Percentiles rank a stretch among this genome's conserved stretches.
phyloP scores from a whole-genome alignment of 2,888 invertebrate species.

The Orthosia cruda region DNA sequence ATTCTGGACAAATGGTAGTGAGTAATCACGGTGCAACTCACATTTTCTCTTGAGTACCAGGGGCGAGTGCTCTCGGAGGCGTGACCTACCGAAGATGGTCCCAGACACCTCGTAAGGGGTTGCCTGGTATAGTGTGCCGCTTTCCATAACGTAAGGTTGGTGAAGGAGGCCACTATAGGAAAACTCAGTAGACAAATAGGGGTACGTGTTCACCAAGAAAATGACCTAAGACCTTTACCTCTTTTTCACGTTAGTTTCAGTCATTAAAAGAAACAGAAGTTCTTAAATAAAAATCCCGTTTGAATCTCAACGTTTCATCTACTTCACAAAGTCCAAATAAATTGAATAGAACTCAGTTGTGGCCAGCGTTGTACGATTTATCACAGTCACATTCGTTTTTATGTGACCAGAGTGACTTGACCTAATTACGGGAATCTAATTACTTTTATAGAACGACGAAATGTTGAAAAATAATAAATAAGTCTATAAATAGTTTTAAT shows the following conservation, averaged over 20 bases:
- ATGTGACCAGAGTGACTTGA: conserved; percentile 14
- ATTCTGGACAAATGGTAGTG: too few relatives aligned
- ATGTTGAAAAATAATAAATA: not conserved
- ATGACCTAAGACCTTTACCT: not conserved
- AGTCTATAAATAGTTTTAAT: not conserved
- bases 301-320: not conserved
- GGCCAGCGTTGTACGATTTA: conserved; percentile 6
- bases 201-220: not conserved
- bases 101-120: too few relatives aligned
- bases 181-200: too few relatives aligned
- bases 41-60: too few relatives aligned
- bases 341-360: not conserved
- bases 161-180: too few relatives aligned
- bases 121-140: too few relatives aligned
- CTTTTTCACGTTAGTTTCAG: not conserved
- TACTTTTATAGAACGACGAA: conserved; percentile 11
- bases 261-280: not conserved
- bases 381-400: conserved; percentile 23
- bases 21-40: too few relatives aligned
- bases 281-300: not conserved
- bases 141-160: too few relatives aligned
- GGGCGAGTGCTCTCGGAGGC: too few relatives aligned
- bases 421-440: conserved; percentile 13
- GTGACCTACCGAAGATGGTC: too few relatives aligned
- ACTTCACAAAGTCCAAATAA: conserved; percentile 5